Base-by-base conservation (phyloP, 1,140 invertebrate species). In the Leptinotarsa undecemlineata region DNA sequence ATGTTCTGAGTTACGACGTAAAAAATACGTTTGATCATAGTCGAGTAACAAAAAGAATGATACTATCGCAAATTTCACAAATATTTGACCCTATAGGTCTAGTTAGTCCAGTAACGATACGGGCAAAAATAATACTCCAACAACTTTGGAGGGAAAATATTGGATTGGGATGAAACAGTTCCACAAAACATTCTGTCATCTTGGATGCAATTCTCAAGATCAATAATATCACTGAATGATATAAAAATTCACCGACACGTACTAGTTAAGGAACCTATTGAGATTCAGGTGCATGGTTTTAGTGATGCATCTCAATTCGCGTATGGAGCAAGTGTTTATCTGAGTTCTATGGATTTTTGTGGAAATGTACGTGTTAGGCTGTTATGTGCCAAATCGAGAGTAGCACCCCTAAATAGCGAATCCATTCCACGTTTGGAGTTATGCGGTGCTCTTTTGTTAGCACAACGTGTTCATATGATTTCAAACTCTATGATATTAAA, bases 61-160 rank as follows among this genome's bases (percentile, higher is more conserved):
- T 78, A 64, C 51, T 78, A 20, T 71, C 78, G 13, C 33, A 60
- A 19, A 73, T 79, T 21, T 19, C 74, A 51, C 51, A 77, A 79
- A 78, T 86, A 0, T 87, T 84, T 68, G 85, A 87, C 77, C 86
- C 86, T 14, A 74, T 86, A 20, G 86, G 86, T 26, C 75, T 86
- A 19, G 19, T 86, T 17, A 76, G 80, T 20, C 85, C 86, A 42
- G 67, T 85, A 17, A 81, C 81, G 11, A 79, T 86, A 11, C 74
- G 87, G 79, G 62, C 82, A 21, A 73, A 70, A 64, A 70, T 77
- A 20, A 20, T 72, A 68, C 17, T 72, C 3, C 72, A 73, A 61
- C 68, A 61, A 15, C 21, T 73, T 13, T 73, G 72, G 72, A 61
- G 48, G 23, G 62, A 68, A n/a, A 73, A 68, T n/a, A 48, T 26